Conservation (phyloP, 2,113 vertebrate genomes). For the Tragelaphus scriptus region DNA sequence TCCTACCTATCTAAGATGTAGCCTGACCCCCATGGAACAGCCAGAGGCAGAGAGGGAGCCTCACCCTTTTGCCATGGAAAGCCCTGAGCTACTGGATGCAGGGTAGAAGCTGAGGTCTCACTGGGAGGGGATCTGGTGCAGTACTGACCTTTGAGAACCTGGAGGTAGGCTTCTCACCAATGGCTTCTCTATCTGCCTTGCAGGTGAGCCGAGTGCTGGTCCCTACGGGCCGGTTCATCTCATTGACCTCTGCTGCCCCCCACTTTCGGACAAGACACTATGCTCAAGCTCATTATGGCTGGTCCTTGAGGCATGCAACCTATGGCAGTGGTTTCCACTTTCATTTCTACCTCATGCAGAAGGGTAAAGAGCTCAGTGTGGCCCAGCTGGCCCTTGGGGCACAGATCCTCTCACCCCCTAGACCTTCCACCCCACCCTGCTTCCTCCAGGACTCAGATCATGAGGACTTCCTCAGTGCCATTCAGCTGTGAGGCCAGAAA, state of each 20-base stretch:
- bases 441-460: slow-evolving; percentile 71
- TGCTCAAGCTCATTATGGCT: slow-evolving; percentile 84
- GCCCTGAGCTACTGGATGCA: neutral
- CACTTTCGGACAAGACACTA: slow-evolving; percentile 91
- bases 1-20: neutral
- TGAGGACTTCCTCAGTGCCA: slow-evolving; percentile 87
- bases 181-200: slow-evolving; percentile 17
- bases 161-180: neutral
- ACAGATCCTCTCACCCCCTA: slow-evolving; percentile 66
- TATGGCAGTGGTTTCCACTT: slow-evolving; percentile 90
- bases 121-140: neutral
- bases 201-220: slow-evolving; percentile 91
- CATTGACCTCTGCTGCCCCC: slow-evolving; percentile 90
- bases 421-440: neutral
- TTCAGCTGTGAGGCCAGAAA: slow-evolving; percentile 79
- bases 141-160: slow-evolving; percentile 26
- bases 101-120: neutral
- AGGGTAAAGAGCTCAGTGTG: slow-evolving; percentile 84
- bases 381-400: slow-evolving; percentile 81
- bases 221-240: slow-evolving; percentile 88
- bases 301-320: slow-evolving; percentile 85
- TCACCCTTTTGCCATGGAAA: neutral
- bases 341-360: slow-evolving; percentile 89
- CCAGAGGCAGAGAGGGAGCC: neutral
- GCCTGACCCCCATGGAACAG: neutral